phyloP scores from a whole-genome alignment of 2,113 vertebrate species.

The Bothrops jararaca region DNA sequence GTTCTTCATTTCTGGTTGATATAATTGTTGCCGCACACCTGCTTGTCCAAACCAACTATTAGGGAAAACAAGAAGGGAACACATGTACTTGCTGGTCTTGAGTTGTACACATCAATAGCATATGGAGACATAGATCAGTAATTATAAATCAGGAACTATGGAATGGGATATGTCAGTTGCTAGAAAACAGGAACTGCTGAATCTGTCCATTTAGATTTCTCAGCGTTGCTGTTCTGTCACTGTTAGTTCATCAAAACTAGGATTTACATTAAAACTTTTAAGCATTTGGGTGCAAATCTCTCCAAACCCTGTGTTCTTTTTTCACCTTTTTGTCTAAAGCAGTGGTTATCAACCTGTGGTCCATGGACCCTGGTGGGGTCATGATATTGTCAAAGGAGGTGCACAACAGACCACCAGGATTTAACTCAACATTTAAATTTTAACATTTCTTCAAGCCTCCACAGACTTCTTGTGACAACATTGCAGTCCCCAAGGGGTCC shows the following conservation, averaged over 20 bases:
- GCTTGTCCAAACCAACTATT: background rate
- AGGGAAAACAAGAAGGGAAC: background rate
- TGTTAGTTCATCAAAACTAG: background rate
- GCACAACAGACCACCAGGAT: background rate
- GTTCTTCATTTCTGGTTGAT: background rate
- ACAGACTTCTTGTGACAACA: too few species aligned
- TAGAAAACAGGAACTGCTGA: background rate
- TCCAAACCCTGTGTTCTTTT: background rate
- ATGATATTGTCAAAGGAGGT: background rate
- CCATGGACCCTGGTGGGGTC: too few species aligned
- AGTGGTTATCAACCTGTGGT: background rate
- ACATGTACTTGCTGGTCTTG: background rate
- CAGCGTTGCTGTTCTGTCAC: background rate
- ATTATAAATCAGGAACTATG: background rate
- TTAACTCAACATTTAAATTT: background rate
- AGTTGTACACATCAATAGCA: background rate
- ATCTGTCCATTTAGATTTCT: background rate
- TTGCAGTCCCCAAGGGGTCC: background rate
- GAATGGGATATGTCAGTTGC: background rate
- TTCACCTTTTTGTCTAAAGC: background rate
- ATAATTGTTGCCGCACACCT: background rate
- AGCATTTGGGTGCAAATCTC: background rate
- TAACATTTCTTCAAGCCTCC: too few species aligned
- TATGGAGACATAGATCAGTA: background rate
- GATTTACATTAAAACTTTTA: background rate